Percentiles rank a stretch among this genome's conserved stretches.
These are phyloP conservation scores for human (Homo sapiens) DNA, from an alignment of 2,113 vertebrate species.

Conservation along the genomic window DNA sequence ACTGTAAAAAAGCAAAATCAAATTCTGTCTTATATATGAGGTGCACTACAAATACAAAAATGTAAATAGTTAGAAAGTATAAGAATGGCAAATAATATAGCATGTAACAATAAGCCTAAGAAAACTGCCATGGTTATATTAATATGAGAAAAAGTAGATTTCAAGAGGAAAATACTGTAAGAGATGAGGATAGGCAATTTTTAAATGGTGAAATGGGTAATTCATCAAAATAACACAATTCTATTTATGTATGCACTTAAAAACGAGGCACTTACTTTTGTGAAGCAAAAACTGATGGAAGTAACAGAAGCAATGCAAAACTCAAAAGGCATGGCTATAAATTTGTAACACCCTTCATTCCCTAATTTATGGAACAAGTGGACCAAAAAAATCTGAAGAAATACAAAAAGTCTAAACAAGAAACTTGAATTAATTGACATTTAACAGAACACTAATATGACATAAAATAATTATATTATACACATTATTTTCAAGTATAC, in stretches of 20 bases:
- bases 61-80: not conserved
- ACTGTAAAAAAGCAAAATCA: not conserved
- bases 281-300: not conserved
- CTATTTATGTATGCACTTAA: not conserved
- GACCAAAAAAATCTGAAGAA: not conserved
- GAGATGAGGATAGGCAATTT: not conserved
- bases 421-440: not conserved
- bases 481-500: not conserved
- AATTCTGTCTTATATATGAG: not conserved
- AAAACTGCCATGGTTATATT: not conserved
- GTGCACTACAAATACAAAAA: not conserved
- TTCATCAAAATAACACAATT: not conserved
- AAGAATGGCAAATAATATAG: not conserved
- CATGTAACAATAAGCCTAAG: not conserved
- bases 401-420: not conserved
- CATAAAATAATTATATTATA: not conserved
- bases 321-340: not conserved
- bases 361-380: not conserved
- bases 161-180: not conserved
- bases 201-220: not conserved
- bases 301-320: not conserved
- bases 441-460: not conserved
- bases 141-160: not conserved
- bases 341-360: not conserved
- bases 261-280: not conserved